A percentile compares a stretch with the other conserved stretches of the same genome.
phyloP scores from a whole-genome alignment of 1,140 invertebrate genomes.

The Meloidogyne chitwoodi region DNA sequence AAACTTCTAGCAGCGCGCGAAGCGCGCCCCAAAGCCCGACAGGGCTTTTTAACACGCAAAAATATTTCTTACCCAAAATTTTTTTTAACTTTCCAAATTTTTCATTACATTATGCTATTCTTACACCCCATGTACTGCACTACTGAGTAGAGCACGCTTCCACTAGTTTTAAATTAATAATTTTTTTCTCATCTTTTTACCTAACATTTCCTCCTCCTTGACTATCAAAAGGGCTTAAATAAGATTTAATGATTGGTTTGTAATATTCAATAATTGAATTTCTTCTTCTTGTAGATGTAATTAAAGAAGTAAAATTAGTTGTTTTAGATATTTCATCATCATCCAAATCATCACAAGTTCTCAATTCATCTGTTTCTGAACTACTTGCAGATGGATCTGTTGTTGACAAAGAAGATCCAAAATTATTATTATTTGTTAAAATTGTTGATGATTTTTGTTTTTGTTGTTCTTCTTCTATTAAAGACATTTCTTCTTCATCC shows the following conservation, averaged over 20 bases:
- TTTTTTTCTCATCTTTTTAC: background rate
- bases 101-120: too few species aligned
- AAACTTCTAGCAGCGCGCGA: too few species aligned
- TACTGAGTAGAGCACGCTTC: too few species aligned
- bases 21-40: too few species aligned
- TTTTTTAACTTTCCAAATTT: too few species aligned
- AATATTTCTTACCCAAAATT: too few species aligned
- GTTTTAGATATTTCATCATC: background rate
- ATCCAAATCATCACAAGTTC: background rate
- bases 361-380: constrained; percentile 14
- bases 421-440: background rate
- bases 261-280: constrained; percentile 19
- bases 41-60: too few species aligned
- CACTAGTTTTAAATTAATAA: background rate
- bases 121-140: too few species aligned
- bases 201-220: background rate
- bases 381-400: background rate
- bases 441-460: background rate
- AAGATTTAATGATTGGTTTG: background rate
- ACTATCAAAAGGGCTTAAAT: constrained; percentile 3
- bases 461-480: too few species aligned
- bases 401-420: background rate
- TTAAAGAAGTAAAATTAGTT: background rate
- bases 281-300: background rate
- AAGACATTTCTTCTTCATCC: background rate